Conservation (phyloP, 1,140 invertebrate species). For the Globodera ellingtonae region DNA sequence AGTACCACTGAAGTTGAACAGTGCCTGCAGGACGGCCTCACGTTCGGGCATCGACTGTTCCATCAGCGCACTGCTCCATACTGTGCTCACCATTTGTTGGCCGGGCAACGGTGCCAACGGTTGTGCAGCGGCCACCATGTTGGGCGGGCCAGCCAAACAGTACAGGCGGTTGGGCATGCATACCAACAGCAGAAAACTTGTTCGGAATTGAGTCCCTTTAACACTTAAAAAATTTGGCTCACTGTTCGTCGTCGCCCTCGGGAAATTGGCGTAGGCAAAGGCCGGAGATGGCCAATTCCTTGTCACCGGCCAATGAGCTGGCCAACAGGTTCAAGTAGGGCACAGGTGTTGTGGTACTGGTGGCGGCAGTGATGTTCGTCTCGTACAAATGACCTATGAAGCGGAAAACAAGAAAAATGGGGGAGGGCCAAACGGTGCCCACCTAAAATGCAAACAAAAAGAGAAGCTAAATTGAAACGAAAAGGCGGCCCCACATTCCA, state of each 20-base stretch:
- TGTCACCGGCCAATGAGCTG: slow-evolving; percentile 17
- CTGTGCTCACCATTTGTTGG: slow-evolving; percentile 42
- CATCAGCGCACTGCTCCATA: slow-evolving; percentile 39
- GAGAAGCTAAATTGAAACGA: too few species aligned
- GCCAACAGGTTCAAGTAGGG: slow-evolving; percentile 33
- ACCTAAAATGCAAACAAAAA: too few species aligned
- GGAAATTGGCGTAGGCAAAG: slow-evolving; percentile 36
- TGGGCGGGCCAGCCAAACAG: slow-evolving; percentile 34
- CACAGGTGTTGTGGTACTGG: slow-evolving; percentile 8
- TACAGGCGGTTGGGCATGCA: slow-evolving; percentile 40
- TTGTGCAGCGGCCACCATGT: slow-evolving; percentile 27
- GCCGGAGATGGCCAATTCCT: slow-evolving; percentile 33
- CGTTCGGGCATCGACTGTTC: slow-evolving; percentile 27
- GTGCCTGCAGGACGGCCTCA: slow-evolving; percentile 29
- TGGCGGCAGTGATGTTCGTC: slow-evolving; percentile 39
- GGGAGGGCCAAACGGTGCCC: background rate
- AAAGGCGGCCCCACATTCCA: too few species aligned
- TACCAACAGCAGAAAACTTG: slow-evolving; percentile 34
- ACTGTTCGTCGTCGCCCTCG: slow-evolving; percentile 35
- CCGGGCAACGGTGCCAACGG: background rate
- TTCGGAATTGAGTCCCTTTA: slow-evolving; percentile 10
- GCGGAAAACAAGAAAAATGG: slow-evolving; percentile 5
- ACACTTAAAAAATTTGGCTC: slow-evolving; percentile 9
- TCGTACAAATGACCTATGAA: slow-evolving; percentile 32
- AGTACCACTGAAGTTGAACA: slow-evolving; percentile 36